phyloP scores from a whole-genome alignment of 2,888 invertebrate species.

The Ceramica pisi region DNA sequence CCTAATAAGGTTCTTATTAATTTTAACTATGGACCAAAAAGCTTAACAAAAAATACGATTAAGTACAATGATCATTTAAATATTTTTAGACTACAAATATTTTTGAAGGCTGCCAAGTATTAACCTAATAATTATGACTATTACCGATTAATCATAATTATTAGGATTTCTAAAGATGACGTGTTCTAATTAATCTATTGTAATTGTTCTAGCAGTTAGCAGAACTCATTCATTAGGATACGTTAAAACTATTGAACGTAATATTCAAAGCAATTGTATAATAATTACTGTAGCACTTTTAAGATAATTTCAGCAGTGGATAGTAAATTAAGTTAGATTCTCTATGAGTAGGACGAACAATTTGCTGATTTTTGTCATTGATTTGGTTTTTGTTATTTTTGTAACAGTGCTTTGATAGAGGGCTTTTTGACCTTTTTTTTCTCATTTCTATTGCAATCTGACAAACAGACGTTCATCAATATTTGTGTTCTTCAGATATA shows the following conservation, averaged over 20 bases:
- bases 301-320: slow-evolving; percentile 11
- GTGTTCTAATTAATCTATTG: background rate
- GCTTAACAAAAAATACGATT: background rate
- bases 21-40: background rate
- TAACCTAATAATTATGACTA: too few relatives aligned
- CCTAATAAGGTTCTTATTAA: too few relatives aligned
- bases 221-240: slow-evolving; percentile 36
- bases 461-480: too few relatives aligned
- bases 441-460: too few relatives aligned
- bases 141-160: too few relatives aligned
- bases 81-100: background rate
- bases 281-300: slow-evolving; percentile 42
- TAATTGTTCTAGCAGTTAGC: slow-evolving; percentile 23
- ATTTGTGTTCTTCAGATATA: too few relatives aligned
- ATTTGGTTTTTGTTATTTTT: too few relatives aligned
- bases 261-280: slow-evolving; percentile 26
- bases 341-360: background rate
- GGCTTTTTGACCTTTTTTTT: too few relatives aligned
- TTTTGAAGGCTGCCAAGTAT: background rate
- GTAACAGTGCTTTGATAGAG: too few relatives aligned
- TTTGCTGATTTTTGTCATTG: too few relatives aligned
- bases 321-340: background rate
- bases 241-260: slow-evolving; percentile 29
- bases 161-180: too few relatives aligned
- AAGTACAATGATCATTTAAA: background rate